A percentile compares a stretch with the other conserved stretches of the same genome.
These are phyloP conservation scores for Sinopyrophorus schimmeli DNA, from an alignment of 2,888 invertebrate genomes.

Conservation along the genomic window DNA sequence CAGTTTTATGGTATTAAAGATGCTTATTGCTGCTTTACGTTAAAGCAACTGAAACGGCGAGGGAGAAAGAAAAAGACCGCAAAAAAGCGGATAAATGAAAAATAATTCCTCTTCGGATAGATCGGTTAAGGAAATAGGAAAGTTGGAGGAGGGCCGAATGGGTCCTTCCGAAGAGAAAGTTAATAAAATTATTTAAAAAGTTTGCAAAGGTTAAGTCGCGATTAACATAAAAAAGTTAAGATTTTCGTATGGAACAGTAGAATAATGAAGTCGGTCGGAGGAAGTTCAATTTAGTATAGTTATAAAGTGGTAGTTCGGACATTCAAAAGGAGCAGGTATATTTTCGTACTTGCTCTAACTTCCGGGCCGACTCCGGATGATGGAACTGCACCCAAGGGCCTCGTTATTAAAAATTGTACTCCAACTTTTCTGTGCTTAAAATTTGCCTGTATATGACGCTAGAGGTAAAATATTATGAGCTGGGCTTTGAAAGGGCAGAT, in stretches of 20 bases:
- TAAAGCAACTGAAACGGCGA: no score
- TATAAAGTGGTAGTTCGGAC: conserved; percentile 24
- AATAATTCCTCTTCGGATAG: no score
- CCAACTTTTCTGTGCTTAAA: conserved; percentile 49
- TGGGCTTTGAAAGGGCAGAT: conserved; percentile 33
- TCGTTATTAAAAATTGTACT: conserved; percentile 52
- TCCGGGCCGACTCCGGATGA: conserved; percentile 41
- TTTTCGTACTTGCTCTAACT: conserved; percentile 29
- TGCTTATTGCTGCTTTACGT: no score
- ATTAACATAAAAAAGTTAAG: conserved; percentile 11
- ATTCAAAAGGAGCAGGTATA: conserved; percentile 21
- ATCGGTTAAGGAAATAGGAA: no score
- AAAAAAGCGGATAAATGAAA: no score
- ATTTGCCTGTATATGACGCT: conserved; percentile 46
- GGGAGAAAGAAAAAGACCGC: no score
- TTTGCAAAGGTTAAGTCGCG: background rate
- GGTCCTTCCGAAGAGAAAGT: no score
- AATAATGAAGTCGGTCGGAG: conserved; percentile 22
- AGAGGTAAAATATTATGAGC: conserved; percentile 38
- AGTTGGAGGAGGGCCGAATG: no score
- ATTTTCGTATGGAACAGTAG: conserved; percentile 18
- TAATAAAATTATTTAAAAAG: background rate
- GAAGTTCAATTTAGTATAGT: conserved; percentile 24
- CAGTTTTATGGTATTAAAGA: no score
- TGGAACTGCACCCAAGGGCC: conserved; percentile 48